A percentile compares a stretch with the other conserved stretches of the same genome.
These are phyloP conservation scores for Pasiphila rectangulata DNA, from an alignment of 2,888 invertebrate species.

Conservation along the genomic window DNA sequence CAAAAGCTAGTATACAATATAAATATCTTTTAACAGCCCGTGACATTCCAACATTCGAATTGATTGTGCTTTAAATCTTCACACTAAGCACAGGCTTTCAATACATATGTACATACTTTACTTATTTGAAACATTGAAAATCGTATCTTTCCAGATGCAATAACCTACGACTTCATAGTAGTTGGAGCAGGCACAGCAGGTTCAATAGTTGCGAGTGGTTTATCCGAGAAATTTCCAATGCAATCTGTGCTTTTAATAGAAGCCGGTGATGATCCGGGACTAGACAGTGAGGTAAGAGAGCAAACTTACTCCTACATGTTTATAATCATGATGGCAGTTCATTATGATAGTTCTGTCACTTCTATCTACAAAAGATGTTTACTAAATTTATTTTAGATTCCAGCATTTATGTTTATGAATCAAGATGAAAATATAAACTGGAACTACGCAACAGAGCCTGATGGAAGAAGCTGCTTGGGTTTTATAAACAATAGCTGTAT, in stretches of 20 bases:
- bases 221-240: constrained; percentile 45
- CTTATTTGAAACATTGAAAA: too few relatives aligned
- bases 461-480: constrained; percentile 27
- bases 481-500: constrained; percentile 47
- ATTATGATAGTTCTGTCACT: too few relatives aligned
- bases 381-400: constrained; percentile 42
- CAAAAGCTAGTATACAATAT: too few relatives aligned
- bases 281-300: constrained; percentile 63
- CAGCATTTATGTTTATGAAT: constrained; percentile 51
- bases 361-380: too few relatives aligned
- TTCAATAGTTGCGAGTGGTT: constrained; percentile 72
- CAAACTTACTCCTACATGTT: too few relatives aligned
- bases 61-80: too few relatives aligned
- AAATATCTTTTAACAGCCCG: too few relatives aligned
- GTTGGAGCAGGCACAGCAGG: constrained; percentile 81
- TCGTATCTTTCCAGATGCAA: constrained; percentile 36
- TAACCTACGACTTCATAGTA: constrained; percentile 69
- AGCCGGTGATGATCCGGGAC: constrained; percentile 70
- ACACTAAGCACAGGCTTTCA: too few relatives aligned
- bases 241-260: constrained; percentile 65
- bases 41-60: too few relatives aligned
- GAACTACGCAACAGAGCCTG: constrained; percentile 73
- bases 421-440: constrained; percentile 66
- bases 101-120: too few relatives aligned
- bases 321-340: too few relatives aligned